Evolutionary conservation across 2,113 vertebrate species (phyloP).

Genomic region (Mellivora capensis): DNA sequence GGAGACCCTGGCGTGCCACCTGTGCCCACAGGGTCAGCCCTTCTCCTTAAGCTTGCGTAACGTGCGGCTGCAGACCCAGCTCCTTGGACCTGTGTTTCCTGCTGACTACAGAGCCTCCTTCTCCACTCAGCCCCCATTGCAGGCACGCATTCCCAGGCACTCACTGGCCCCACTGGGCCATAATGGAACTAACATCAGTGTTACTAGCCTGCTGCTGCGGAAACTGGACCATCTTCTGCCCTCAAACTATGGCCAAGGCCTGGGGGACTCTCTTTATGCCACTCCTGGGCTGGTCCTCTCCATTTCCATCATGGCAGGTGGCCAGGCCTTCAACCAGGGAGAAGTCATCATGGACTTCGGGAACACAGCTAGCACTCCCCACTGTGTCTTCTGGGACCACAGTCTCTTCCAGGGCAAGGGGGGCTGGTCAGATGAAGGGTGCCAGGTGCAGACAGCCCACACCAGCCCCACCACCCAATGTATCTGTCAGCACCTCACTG

Average conservation of each 20-base stretch:
- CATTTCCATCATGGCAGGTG: conserved; percentile 46
- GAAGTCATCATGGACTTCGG: conserved; percentile 77
- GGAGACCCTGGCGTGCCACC: conserved; percentile 59
- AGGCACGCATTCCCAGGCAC: not conserved
- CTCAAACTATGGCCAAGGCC: not conserved
- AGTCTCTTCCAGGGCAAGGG: conserved; percentile 66
- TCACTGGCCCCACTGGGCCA: not conserved
- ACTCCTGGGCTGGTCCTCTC: conserved; percentile 59
- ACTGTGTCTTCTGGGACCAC: conserved; percentile 90
- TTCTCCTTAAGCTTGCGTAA: conserved; percentile 52
- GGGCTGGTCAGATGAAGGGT: conserved; percentile 85
- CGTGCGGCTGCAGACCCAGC: conserved; percentile 34
- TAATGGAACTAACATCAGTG: not conserved
- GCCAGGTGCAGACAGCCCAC: conserved; percentile 49
- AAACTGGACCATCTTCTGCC: conserved; percentile 63
- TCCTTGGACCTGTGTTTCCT: not conserved
- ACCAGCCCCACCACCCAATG: conserved; percentile 68
- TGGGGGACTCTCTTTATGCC: not conserved
- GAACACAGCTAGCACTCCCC: conserved; percentile 56
- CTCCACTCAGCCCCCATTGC: not conserved
- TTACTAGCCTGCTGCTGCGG: conserved; percentile 62
- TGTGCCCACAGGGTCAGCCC: not conserved
- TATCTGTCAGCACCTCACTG: conserved; percentile 84
- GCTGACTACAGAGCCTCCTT: conserved; percentile 54
- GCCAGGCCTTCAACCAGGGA: conserved; percentile 28